Percentiles rank a stretch among this genome's conserved stretches.
Evolutionary conservation across 1,140 invertebrate species (phyloP).

Genomic region (Camponotus vicinus): DNA sequence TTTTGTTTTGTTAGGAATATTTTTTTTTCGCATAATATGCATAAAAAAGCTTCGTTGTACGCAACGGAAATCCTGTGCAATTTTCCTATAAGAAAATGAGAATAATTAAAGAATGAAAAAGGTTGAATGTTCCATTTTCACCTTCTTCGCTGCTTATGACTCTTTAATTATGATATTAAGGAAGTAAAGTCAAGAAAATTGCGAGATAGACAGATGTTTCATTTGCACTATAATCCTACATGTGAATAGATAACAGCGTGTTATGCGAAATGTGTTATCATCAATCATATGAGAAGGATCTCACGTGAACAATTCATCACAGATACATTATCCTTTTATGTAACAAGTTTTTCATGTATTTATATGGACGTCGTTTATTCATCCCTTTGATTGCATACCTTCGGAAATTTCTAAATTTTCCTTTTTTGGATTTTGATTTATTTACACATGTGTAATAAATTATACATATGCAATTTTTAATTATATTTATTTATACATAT

Average conservation of each 20-base stretch:
- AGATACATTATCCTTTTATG: background rate
- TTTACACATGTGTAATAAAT: background rate
- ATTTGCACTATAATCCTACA: slow-evolving; percentile 11
- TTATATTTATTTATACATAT: background rate
- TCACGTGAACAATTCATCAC: slow-evolving; percentile 19
- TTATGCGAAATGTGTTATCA: slow-evolving; percentile 39
- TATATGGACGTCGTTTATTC: background rate
- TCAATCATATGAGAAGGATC: slow-evolving; percentile 34
- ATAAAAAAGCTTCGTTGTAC: background rate
- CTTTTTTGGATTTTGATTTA: background rate
- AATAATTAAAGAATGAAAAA: background rate
- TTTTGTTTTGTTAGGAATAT: background rate
- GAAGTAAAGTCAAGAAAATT: slow-evolving; percentile 20
- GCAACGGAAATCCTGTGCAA: slow-evolving; percentile 23
- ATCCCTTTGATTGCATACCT: background rate
- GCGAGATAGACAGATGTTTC: background rate
- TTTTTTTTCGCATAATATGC: background rate
- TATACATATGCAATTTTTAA: background rate
- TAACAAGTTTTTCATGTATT: background rate
- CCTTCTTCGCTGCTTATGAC: slow-evolving; percentile 1
- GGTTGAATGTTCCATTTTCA: slow-evolving; percentile 1
- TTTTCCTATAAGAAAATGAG: background rate
- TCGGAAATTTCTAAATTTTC: background rate
- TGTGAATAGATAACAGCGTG: slow-evolving; percentile 24
- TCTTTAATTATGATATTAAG: slow-evolving; percentile 39